A percentile compares a stretch with the other conserved stretches of the same genome.
Evolutionary conservation across 2,888 invertebrate species (phyloP).

Genomic region (Ellobium chinense): DNA sequence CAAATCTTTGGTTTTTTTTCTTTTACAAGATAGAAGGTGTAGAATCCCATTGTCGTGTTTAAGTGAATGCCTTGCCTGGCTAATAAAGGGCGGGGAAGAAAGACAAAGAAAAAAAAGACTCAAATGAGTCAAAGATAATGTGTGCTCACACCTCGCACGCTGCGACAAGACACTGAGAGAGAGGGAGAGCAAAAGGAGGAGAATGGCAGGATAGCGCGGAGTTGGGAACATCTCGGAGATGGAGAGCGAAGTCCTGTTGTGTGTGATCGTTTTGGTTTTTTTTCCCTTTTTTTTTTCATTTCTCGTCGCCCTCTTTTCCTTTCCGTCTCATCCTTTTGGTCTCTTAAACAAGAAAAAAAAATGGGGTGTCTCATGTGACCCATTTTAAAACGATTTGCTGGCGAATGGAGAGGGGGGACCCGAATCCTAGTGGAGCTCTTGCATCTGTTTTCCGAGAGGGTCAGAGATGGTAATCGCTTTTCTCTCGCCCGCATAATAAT

Average conservation of each 20-base stretch:
- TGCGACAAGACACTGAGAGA: constrained; percentile 1
- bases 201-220: not conserved
- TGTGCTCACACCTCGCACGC: constrained; percentile 4
- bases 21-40: too few relatives aligned
- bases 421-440: not conserved
- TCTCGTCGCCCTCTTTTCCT: not conserved
- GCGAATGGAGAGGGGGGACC: not conserved
- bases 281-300: not conserved
- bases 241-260: not conserved
- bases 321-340: not conserved
- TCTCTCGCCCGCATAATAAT: too few relatives aligned
- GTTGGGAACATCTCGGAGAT: not conserved
- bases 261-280: not conserved
- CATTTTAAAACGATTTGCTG: constrained; percentile 9
- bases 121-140: not conserved
- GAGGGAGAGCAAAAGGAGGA: not conserved
- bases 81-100: not conserved
- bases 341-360: too few relatives aligned
- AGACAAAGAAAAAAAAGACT: constrained; percentile 8
- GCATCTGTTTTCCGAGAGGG: not conserved
- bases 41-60: too few relatives aligned
- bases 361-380: not conserved
- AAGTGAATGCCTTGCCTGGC: too few relatives aligned
- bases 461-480: not conserved
- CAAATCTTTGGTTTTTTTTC: too few relatives aligned